Base-by-base conservation (phyloP, 2,113 vertebrate genomes). In the Conger conger region DNA sequence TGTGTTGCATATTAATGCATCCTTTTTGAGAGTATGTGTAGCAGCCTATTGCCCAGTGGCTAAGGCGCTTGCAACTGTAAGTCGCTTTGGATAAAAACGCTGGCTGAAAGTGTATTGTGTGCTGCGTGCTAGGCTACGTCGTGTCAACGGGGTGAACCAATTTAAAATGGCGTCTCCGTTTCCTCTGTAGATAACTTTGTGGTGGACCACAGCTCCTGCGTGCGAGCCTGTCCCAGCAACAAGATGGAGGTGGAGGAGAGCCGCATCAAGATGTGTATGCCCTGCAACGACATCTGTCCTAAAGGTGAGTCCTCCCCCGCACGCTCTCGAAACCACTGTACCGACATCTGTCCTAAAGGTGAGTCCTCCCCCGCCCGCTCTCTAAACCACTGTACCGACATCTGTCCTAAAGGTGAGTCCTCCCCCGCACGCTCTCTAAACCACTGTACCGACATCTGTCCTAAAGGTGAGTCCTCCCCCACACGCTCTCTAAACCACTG, bases 241-340 rank as follows among this genome's bases (percentile, higher is more conserved):
- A 99, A 99, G 93, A 99, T 99, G 97, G 98, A 99, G 88, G 95
- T 99, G 85, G 98, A 99, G 92, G 97, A 99, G 93, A 98, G 98
- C 87, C 97, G 96, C 4, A 96, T 98, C 87, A 99, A 99, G 91
- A 97, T 97, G 95, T 99, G 98, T 89, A 99, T 99, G 83, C 97
- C 98, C 85, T 99, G 98, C 88, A 98, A 97, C 35, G 98, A 99
- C 84, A 99, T 99, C 91, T 99, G 98, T 76, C 98, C 98, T 15
- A 99, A 99, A 98, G 98, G 98, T 99, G 88, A 86, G 83, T 9
- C 37, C 23, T 37, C 4, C 77, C 17, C 7, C 83, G 8, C 37
- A 15, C 1, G 35, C 76, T 33, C 35, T 16, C 7, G 37, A 36
- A 77, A 77, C 35, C 15, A 8, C 30, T 36, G 33, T 11, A 33